A percentile compares a stretch with the other conserved stretches of the same genome.
Evolutionary conservation across 2,888 invertebrate genomes (phyloP).

Genomic region (Elmis aenea): DNA sequence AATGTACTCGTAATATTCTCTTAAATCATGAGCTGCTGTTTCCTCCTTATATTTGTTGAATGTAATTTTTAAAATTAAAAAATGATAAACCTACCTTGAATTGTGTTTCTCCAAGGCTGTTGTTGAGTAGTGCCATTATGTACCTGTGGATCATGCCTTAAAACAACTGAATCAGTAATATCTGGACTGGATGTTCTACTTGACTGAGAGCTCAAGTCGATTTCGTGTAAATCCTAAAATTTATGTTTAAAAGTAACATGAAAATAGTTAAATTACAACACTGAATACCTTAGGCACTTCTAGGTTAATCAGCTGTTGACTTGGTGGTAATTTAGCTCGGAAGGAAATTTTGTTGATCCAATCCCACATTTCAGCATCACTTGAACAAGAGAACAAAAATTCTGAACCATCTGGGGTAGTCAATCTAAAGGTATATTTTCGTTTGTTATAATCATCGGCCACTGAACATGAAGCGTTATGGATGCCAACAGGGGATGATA

Average conservation of each 20-base stretch:
- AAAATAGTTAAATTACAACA: conserved; percentile 4
- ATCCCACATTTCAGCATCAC: conserved; percentile 71
- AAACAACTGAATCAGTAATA: conserved; percentile 38
- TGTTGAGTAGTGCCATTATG: conserved; percentile 27
- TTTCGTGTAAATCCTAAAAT: conserved; percentile 39
- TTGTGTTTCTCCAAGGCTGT: conserved; percentile 35
- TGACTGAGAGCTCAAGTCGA: conserved; percentile 50
- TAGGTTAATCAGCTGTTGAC: conserved; percentile 80
- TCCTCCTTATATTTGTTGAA: too few species aligned
- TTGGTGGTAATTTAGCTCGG: conserved; percentile 88
- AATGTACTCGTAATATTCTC: too few species aligned
- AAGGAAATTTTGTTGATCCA: conserved; percentile 92
- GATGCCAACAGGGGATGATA: conserved; percentile 80
- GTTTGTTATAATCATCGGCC: conserved; percentile 92
- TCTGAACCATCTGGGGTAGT: conserved; percentile 87
- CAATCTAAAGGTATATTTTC: conserved; percentile 88
- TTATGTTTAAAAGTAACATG: conserved; percentile 4
- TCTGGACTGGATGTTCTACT: conserved; percentile 55
- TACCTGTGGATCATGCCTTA: conserved; percentile 40
- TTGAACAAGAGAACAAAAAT: conserved; percentile 79
- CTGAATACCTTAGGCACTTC: conserved; percentile 49
- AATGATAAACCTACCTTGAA: conserved; percentile 32
- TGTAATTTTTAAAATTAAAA: not conserved
- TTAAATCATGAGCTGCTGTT: too few species aligned
- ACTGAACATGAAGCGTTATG: conserved; percentile 75